A percentile compares a stretch with the other conserved stretches of the same genome.
Evolutionary conservation across 2,888 invertebrate genomes (phyloP).

Genomic region (Nipponacmea schrenckii): DNA sequence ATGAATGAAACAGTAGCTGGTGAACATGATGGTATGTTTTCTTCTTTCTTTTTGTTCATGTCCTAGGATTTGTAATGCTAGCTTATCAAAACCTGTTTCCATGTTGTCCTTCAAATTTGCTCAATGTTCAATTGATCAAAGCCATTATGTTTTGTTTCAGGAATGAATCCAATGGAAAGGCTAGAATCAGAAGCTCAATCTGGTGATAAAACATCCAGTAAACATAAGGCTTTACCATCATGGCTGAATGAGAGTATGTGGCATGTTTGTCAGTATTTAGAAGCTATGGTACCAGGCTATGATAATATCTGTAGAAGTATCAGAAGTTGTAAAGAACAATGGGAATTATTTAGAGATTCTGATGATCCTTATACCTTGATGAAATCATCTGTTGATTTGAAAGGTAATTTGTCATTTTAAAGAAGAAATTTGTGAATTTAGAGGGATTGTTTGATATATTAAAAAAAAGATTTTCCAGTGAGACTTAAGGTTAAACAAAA

Average conservation of each 20-base stretch:
- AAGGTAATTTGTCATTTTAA: not conserved
- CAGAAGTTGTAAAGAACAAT: conserved; percentile 52
- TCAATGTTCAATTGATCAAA: not conserved
- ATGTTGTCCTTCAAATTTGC: not conserved
- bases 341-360: conserved; percentile 49
- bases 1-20: conserved; percentile 50
- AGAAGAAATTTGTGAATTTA: too few species aligned
- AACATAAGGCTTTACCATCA: conserved; percentile 42
- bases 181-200: conserved; percentile 50
- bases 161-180: conserved; percentile 57
- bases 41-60: not conserved
- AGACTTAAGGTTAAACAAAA: too few species aligned
- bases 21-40: conserved; percentile 53
- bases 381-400: conserved; percentile 25
- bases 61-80: not conserved
- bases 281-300: conserved; percentile 52
- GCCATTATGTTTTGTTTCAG: conserved; percentile 33
- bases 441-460: too few species aligned
- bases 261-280: conserved; percentile 62
- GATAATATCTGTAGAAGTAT: conserved; percentile 56
- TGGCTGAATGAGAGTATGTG: conserved; percentile 60
- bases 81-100: too few species aligned
- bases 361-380: conserved; percentile 55
- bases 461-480: too few species aligned
- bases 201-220: conserved; percentile 37